Base-by-base conservation (phyloP, 2,888 invertebrate species). In the Dryocosmus kuriphilus region DNA sequence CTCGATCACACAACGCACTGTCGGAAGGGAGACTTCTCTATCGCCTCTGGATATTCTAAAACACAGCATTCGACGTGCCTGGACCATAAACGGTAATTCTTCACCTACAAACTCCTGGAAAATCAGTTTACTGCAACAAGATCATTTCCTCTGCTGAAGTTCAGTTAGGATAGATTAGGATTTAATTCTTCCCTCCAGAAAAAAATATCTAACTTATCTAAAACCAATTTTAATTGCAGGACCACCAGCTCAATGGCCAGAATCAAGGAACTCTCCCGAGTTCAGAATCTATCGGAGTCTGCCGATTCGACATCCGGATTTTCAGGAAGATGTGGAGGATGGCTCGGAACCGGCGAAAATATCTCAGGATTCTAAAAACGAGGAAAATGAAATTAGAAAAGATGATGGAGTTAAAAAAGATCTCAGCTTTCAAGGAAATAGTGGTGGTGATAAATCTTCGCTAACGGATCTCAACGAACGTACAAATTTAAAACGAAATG, bases 31-130 rank as follows among this genome's bases (percentile, higher is more conserved):
- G 87, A 92, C 84, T 88, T 92, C 94, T 62, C 93, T 94, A 74
- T 93, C 94, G 51, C 93, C 95, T 65, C 93, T 94, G 79, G 94
- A 95, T 88, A 93, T 94, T 84, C 92, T 95, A 85, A 94, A 94
- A 86, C 93, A 94, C 85, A 95, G 94, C 86, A 95, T 95, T 84
- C 93, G 94, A 73, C 93, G 95, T 78, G 95, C 95, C 80, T 95
- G 95, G 95, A 95, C 95, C 78, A 95, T 95, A 88, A 95, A 95
- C 84, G 95, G 95, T 95, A 89, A 93, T 92, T 41, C 7, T 41
- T 14, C 24, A 22, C 14, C 11, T 60, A 60, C 14, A 9, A 55
- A 27, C 41, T 67, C 46, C 30, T 27, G 32, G n/a, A 71, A 71
- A 51, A 71, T 30, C 4, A 4, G 11, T 51, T 71, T 71, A 2